Evolutionary conservation across 1,140 invertebrate species (phyloP), one percentile per base, ranked within the genome.

Genomic region (Lepidurus packardi): DNA sequence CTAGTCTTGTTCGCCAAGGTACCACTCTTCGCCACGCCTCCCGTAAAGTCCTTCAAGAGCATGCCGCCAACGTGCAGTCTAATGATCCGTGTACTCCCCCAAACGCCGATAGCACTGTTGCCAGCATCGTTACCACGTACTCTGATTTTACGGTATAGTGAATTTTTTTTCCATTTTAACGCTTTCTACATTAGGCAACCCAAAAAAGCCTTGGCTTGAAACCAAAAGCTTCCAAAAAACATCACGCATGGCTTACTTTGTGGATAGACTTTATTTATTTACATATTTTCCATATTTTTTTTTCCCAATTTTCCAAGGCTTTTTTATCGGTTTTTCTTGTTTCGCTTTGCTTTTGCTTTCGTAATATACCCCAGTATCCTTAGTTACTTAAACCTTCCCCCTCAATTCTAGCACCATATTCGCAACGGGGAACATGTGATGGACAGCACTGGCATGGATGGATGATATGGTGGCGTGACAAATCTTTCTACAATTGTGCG

Each of bases 61-160:
- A 21, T 13, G 13, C 7, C 7, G 3, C 53, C 21, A 65, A 65
- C 21, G n/a, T 7, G 21, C 34, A 34, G 3, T 4, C 34, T 34
- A 65, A 65, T n/a, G 53, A 9, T 7, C 53, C 16, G 3, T 7
- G 0, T n/a, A 21, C 16, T n/a, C 16, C 53, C 7, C 53, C 53
- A 16, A n/a, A n/a, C 16, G 53, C 53, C 13, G 53, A 65, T 65
- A 16, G 7, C 16, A 65, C 53, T n/a, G 53, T 7, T 65, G 53
- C 53, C 53, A 65, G 53, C 53, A 16, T 16, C 21, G 53, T 21
- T 13, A 65, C 53, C 53, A 65, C 53, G 53, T 65, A 65, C 21
- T 65, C 53, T 13, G 53, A 65, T 65, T 65, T 65, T 65, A 65
- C 53, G 53, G 53, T 65, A 65, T 65, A 65, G 13, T 65, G 3